Base-by-base conservation (phyloP, 1,140 invertebrate species). In the Delia radicum region DNA sequence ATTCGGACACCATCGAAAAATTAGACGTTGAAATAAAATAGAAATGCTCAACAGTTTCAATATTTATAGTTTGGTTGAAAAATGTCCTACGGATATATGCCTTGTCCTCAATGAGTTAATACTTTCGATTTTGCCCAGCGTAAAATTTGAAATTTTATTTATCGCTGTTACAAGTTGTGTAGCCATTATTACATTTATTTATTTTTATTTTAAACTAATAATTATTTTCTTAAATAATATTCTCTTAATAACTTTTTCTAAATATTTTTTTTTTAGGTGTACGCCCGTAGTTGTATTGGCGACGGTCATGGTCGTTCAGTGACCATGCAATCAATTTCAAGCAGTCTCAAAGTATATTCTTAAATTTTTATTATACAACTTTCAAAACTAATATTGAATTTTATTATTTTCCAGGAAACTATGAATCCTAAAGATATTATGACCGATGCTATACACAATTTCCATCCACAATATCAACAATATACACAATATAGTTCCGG, bases 361-460 rank as follows among this genome's bases (percentile, higher is more conserved):
- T 7, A 42, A 37, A 29, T 62, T 29, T 12, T 3, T 3, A 31
- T 13, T 76, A 37, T 61, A 29, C 15, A 27, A 42, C 21, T 21
- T 67, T 31, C 0, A 18, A n/a, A 37, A 62, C 61, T 62, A 42
- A 75, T 48, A 28, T 73, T 61, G 2, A n/a, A n/a, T 72, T 37
- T 77, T 27, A 27, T 67, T 81, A 79, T 82, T 72, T 80, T 89
- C 0, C 85, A 96, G 95, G 98, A 99, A 92, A 99, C 98, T 5
- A 99, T 99, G 96, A 99, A 99, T 90, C 98, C 98, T 55, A 96
- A 98, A 88, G 98, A 99, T 88, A 99, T 99, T 85, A 99, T 99
- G 97, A 98, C 97, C 82, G 98, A 99, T 89, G 98, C 98, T 83
- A 99, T 99, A 87, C 98, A 99, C 89, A 99, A 99, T 89, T 99